Evolutionary conservation across 1,140 invertebrate genomes (phyloP).

Genomic region (Homalodisca vitripennis): DNA sequence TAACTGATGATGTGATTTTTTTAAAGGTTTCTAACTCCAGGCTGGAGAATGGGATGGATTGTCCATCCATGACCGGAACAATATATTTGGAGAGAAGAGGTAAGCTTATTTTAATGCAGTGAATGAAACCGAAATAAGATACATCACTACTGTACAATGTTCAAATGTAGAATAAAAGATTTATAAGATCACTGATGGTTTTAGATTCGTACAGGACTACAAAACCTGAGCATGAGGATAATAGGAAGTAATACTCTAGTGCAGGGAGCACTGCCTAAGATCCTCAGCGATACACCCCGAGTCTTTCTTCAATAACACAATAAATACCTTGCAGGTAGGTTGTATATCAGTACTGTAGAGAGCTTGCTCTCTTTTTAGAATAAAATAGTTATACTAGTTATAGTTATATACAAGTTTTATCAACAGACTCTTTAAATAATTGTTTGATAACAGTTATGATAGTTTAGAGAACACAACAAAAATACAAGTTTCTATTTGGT

Average conservation of each 20-base stretch:
- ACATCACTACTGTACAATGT: too few relatives aligned
- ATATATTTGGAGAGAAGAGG: conserved; percentile 64
- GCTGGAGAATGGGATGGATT: conserved; percentile 98
- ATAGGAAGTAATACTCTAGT: conserved; percentile 89
- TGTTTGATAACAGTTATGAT: too few relatives aligned
- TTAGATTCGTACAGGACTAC: conserved; percentile 67
- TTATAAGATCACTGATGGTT: too few relatives aligned
- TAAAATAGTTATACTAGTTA: too few relatives aligned
- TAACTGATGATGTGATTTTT: too few relatives aligned
- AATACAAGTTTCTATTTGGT: too few relatives aligned
- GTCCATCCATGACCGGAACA: conserved; percentile 86
- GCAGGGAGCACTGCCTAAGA: conserved; percentile 89
- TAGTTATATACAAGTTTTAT: too few relatives aligned
- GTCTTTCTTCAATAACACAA: conserved; percentile 73
- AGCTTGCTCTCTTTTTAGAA: too few relatives aligned
- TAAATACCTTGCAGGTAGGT: conserved; percentile 72
- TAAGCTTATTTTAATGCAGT: conserved; percentile 44
- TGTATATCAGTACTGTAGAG: too few relatives aligned
- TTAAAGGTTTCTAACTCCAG: conserved; percentile 85
- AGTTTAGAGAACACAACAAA: too few relatives aligned
- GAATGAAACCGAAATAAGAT: not conserved
- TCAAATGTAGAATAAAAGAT: too few relatives aligned
- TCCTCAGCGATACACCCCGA: conserved; percentile 83
- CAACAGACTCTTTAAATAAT: too few relatives aligned
- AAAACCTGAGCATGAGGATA: conserved; percentile 77